Conservation (phyloP, 1,140 invertebrate species). For the Agrypnia vestita region DNA sequence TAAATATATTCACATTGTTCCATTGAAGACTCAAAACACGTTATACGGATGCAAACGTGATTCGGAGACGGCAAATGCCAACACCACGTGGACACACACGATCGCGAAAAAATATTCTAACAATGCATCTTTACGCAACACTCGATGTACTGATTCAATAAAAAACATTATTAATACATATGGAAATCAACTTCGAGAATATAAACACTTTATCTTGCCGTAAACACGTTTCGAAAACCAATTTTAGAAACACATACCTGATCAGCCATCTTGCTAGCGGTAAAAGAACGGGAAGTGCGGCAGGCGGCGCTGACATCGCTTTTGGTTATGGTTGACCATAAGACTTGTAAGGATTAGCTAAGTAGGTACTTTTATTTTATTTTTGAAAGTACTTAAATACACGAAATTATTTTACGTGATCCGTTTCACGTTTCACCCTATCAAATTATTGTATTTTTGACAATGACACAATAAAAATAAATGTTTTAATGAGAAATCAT, state of each 20-base stretch:
- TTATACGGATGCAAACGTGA: neutral
- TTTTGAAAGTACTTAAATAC: neutral
- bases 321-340: slow-evolving; percentile 26
- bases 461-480: too few species aligned
- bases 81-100: slow-evolving; percentile 60
- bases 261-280: slow-evolving; percentile 67
- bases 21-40: slow-evolving; percentile 17
- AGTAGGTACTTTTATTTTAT: neutral
- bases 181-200: slow-evolving; percentile 37
- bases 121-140: neutral
- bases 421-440: too few species aligned
- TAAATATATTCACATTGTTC: slow-evolving; percentile 12
- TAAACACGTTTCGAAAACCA: neutral
- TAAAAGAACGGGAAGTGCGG: slow-evolving; percentile 65
- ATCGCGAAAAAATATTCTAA: slow-evolving; percentile 50
- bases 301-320: slow-evolving; percentile 27
- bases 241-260: slow-evolving; percentile 64
- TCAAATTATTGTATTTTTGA: too few species aligned
- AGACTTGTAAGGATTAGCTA: neutral
- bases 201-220: slow-evolving; percentile 16
- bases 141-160: neutral
- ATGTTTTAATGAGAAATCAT: too few species aligned
- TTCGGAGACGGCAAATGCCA: slow-evolving; percentile 52
- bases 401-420: neutral
- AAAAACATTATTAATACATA: neutral